Conservation (phyloP, 2,888 invertebrate genomes). For the Dicyrtoma fusca region DNA sequence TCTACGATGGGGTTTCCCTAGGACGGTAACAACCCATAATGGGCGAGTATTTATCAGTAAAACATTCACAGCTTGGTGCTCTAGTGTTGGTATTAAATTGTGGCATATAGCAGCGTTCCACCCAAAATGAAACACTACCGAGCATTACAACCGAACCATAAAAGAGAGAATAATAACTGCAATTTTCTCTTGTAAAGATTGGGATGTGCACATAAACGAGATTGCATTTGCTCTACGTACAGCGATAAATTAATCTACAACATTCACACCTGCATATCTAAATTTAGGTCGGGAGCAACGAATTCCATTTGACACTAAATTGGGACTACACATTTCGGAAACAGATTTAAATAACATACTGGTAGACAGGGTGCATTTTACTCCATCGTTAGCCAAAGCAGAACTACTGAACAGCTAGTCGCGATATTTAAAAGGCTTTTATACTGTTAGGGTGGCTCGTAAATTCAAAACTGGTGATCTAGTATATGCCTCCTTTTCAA, state of each 20-base stretch:
- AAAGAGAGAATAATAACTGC: constrained; percentile 33
- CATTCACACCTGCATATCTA: constrained; percentile 40
- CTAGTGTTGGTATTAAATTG: constrained; percentile 25
- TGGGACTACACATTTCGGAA: not conserved
- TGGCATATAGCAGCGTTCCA: constrained; percentile 39
- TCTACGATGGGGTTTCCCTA: constrained; percentile 37
- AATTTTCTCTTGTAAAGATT: constrained; percentile 34
- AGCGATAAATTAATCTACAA: constrained; percentile 27
- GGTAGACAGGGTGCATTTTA: too few relatives aligned
- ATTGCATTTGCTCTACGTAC: constrained; percentile 41
- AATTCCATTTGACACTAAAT: constrained; percentile 33
- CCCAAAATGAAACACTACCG: constrained; percentile 40
- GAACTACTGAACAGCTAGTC: not conserved
- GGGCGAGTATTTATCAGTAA: constrained; percentile 40
- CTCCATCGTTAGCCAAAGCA: not conserved
- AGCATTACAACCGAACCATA: constrained; percentile 36
- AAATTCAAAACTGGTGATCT: too few relatives aligned
- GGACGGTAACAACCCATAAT: constrained; percentile 37
- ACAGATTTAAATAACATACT: too few relatives aligned
- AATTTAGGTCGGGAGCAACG: constrained; percentile 42
- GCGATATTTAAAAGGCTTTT: not conserved
- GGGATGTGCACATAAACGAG: constrained; percentile 39
- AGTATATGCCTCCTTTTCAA: too few relatives aligned
- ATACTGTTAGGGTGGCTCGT: not conserved
- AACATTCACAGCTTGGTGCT: constrained; percentile 22